A percentile compares a stretch with the other conserved stretches of the same genome.
phyloP scores from a whole-genome alignment of 2,888 invertebrate species.

The Lasius platythorax region DNA sequence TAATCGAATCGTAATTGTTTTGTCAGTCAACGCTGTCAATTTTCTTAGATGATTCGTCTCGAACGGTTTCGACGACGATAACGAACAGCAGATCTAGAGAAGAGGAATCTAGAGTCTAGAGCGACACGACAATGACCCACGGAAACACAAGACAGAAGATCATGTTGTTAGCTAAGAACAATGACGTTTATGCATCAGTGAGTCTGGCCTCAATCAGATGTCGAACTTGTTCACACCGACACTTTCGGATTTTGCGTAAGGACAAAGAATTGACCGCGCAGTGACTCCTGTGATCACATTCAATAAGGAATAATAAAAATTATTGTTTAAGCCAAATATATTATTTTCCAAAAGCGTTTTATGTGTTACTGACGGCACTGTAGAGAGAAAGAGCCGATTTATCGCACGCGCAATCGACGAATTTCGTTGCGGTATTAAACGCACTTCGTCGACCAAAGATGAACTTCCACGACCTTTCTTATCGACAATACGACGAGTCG shows the following conservation, averaged over 20 bases:
- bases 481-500: conserved; percentile 59
- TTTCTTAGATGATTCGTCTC: conserved; percentile 32
- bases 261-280: conserved; percentile 30
- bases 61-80: conserved; percentile 12
- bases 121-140: conserved; percentile 62
- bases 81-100: conserved; percentile 33
- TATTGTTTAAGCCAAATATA: not conserved
- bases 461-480: conserved; percentile 76
- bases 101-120: conserved; percentile 61
- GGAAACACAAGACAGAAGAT: conserved; percentile 34
- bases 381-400: conserved; percentile 40
- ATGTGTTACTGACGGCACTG: not conserved
- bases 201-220: conserved; percentile 46
- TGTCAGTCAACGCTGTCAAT: conserved; percentile 7
- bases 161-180: conserved; percentile 61
- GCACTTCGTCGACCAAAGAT: conserved; percentile 60
- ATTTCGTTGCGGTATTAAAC: conserved; percentile 43
- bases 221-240: conserved; percentile 40
- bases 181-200: conserved; percentile 51
- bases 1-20: not conserved
- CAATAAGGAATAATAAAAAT: not conserved
- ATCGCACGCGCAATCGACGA: conserved; percentile 24
- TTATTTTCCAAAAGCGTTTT: conserved; percentile 23
- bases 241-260: conserved; percentile 29
- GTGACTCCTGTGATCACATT: not conserved